These are phyloP conservation scores for Ophiodon elongatus DNA, from an alignment of 2,113 vertebrate genomes.

Conservation along the genomic window DNA sequence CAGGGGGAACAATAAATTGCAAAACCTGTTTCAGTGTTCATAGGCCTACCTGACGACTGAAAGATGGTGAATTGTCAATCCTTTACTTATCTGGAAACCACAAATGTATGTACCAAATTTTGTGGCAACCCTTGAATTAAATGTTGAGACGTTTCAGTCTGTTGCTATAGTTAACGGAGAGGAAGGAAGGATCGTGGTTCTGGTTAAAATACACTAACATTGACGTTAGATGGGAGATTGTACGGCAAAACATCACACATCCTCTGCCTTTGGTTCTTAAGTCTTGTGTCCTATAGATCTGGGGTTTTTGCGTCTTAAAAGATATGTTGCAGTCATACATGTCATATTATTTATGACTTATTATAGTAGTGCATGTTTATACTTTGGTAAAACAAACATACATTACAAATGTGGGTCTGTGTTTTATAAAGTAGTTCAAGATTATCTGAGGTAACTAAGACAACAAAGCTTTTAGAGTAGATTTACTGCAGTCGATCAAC, in stretches of 20 bases:
- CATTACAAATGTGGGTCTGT: neutral
- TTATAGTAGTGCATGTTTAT: neutral
- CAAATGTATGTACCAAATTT: neutral
- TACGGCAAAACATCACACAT: neutral
- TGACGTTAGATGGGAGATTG: neutral
- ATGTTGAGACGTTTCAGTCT: neutral
- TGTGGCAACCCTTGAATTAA: neutral
- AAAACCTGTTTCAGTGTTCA: neutral
- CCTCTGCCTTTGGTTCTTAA: neutral
- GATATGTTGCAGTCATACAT: neutral
- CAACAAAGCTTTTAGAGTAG: constrained; percentile 24
- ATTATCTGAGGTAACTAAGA: constrained; percentile 18
- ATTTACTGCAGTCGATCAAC: constrained; percentile 31
- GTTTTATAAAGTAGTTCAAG: neutral
- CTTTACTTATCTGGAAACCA: neutral
- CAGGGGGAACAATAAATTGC: neutral
- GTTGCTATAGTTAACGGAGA: neutral
- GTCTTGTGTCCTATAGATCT: neutral
- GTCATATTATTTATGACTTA: neutral
- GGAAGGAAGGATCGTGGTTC: neutral
- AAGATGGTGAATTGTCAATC: neutral
- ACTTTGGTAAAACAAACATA: neutral
- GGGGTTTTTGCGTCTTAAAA: neutral
- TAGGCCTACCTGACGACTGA: neutral
- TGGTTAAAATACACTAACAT: neutral